Evolutionary conservation across 2,888 invertebrate genomes (phyloP), one percentile per base, ranked within the genome.

Genomic region (Bruchidius siliquastri): DNA sequence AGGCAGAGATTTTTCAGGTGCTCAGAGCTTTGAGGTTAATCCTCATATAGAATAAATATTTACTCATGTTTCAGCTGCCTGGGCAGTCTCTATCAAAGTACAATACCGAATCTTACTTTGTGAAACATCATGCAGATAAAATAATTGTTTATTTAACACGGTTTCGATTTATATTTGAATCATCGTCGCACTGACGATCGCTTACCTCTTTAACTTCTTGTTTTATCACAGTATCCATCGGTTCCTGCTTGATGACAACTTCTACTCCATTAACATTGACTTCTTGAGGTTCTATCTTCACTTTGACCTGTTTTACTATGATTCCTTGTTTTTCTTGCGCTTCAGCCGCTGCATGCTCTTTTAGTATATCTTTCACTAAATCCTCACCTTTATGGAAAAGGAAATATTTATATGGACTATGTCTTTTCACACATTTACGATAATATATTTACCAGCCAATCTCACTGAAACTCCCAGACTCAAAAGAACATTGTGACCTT

Each of bases 401-500:
- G 26, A 26, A 26, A 26, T 26, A 26, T 26, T 26, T 26, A 26
- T n/a, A n/a, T n/a, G n/a, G 26, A 26, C 26, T 26, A 26, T 8
- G 26, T 26, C 26, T 26, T 26, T 2, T 26, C 8, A 26, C 26
- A 26, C 26, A 26, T 26, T 26, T 26, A 13, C 49, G 18, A 18
- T 49, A 49, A 49, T 49, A 13, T 49, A 68, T 70, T 90, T 90
- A 4, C 96, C 95, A n/a, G 95, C 95, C 88, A 94, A 68, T 49
- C 74, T 72, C 8, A 79, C 77, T 0, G 96, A 96, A 72, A 97
- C 89, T 0, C 96, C 96, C 76, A 96, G 90, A 78, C 94, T 91
- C 8, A 93, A 89, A 21, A 97, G 89, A 26, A 97, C 91, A 75
- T 92, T 91, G 84, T 92, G 92, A 4, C 95, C 92, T 80, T 92